These are phyloP conservation scores for Aricia agestis DNA, from an alignment of 1,140 invertebrate genomes.

Conservation along the genomic window DNA sequence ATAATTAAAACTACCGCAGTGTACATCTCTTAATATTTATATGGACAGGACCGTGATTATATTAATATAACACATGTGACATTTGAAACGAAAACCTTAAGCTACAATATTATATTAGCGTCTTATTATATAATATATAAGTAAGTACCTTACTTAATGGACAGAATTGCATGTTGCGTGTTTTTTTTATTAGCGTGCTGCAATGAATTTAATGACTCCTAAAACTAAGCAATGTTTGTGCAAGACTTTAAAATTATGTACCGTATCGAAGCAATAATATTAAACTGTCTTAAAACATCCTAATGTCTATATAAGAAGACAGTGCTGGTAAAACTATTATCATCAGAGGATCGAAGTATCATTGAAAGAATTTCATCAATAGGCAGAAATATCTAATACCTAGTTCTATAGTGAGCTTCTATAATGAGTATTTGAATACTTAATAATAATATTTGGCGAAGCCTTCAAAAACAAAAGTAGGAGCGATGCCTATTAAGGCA, in stretches of 20 bases:
- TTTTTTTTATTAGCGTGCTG: slow-evolving; percentile 45
- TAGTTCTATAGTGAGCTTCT: neutral
- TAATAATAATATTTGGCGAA: neutral
- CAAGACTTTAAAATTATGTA: neutral
- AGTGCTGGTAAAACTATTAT: too few relatives aligned
- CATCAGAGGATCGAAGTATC: too few relatives aligned
- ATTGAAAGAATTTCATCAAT: too few relatives aligned
- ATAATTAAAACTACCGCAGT: slow-evolving; percentile 7
- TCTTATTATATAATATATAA: too few relatives aligned
- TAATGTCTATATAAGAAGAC: too few relatives aligned
- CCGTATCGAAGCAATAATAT: neutral
- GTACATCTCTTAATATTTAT: slow-evolving; percentile 48
- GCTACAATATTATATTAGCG: slow-evolving; percentile 24
- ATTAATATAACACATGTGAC: slow-evolving; percentile 53
- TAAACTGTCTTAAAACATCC: neutral
- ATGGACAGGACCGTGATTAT: slow-evolving; percentile 65
- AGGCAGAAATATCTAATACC: too few relatives aligned
- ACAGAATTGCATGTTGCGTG: slow-evolving; percentile 74
- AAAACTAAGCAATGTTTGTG: slow-evolving; percentile 25
- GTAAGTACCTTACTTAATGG: slow-evolving; percentile 66
- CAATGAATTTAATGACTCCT: slow-evolving; percentile 31
- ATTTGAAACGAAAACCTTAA: slow-evolving; percentile 31
- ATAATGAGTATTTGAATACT: neutral
- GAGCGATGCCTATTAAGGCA: neutral
- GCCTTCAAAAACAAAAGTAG: neutral